Evolutionary conservation across 1,140 invertebrate species (phyloP), one percentile per base, ranked within the genome.

Genomic region (Cotesia chilonis): DNA sequence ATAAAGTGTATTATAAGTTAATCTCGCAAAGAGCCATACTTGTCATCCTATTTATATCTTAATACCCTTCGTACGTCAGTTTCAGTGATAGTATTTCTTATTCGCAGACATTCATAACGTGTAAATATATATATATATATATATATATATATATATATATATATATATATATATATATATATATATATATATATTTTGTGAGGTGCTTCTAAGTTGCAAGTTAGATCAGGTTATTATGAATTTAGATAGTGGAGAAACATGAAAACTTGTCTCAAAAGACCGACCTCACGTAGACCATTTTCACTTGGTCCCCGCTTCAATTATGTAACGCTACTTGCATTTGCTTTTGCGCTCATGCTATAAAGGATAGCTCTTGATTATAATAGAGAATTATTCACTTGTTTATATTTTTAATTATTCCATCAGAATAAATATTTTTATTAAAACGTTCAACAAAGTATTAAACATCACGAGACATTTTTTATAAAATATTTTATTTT

Each of bases 311-410:
- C 7, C 7, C 57, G 20, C 20, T 59, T 59, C 57, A 59, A 59
- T 59, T 59, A 59, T 59, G 61, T 59, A 59, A 20, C 57, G 66
- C 68, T 60, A 72, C 73, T 55, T 41, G 52, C 63, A 64, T 67
- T 73, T 71, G 71, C 72, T 75, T 73, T 73, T 67, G 38, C 73
- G n/a, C 4, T 38, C 51, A 35, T 28, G 12, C 51, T 20, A 4
- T 20, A 54, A 68, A 70, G 41, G 35, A 60, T 35, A 66, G 41
- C 41, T 47, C 10, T 47, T 57, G 54, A n/a, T 57, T 12, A 57
- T 57, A 57, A 57, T 57, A 57, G 7, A 57, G 5, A 57, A 17
- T 5, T 41, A 41, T 41, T 41, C 4, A 41, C 9, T 7, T 7
- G 5, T 41, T 41, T 41, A 41, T 41, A 41, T 41, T 28, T 28